These are phyloP conservation scores for Dicaeum eximium DNA, from an alignment of 2,113 vertebrate genomes.

Conservation along the genomic window DNA sequence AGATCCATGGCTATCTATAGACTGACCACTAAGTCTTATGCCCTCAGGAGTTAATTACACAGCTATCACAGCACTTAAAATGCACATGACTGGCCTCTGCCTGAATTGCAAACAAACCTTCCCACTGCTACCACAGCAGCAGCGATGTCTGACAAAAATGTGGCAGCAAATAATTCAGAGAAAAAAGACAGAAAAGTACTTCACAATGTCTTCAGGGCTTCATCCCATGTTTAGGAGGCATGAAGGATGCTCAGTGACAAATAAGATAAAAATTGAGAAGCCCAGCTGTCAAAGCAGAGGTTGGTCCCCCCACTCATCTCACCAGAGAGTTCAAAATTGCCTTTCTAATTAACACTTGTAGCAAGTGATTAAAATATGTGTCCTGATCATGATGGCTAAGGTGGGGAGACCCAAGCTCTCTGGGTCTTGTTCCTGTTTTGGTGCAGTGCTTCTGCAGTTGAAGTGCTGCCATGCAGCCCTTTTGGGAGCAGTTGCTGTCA, in stretches of 20 bases:
- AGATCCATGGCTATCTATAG: neutral
- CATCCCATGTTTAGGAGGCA: neutral
- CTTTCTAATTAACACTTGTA: neutral
- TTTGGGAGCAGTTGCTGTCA: neutral
- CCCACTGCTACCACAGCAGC: neutral
- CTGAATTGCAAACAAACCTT: neutral
- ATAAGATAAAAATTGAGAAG: neutral
- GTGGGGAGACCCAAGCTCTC: neutral
- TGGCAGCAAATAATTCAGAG: neutral
- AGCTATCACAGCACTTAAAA: neutral
- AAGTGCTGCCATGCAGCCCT: neutral
- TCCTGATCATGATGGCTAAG: neutral
- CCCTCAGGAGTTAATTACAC: neutral
- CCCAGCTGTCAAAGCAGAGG: neutral
- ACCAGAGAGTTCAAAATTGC: neutral
- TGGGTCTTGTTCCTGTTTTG: neutral
- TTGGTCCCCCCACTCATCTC: neutral
- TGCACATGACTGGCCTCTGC: neutral
- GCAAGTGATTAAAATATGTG: rapidly evolving
- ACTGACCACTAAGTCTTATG: neutral
- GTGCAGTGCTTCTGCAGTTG: neutral
- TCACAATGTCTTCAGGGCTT: neutral
- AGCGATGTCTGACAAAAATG: neutral
- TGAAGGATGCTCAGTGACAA: neutral
- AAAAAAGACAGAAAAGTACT: neutral